Conservation (phyloP, 53 echinoderm and acorn worm species). For the Paelopatides confundens region DNA sequence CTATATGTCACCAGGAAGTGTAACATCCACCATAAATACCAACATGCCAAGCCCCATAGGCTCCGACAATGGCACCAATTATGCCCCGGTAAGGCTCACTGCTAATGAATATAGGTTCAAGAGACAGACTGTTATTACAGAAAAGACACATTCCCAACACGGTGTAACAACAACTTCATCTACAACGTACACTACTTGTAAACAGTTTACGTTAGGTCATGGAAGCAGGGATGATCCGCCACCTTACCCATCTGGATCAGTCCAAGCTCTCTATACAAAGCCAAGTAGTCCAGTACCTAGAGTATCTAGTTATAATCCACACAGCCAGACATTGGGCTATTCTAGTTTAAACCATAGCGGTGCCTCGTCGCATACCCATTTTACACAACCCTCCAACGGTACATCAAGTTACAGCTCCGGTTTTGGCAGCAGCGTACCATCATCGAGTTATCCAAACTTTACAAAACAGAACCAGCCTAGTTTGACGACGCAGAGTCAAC, state of each 20-base stretch:
- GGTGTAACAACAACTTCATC: slow-evolving; percentile 71
- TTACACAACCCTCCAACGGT: neutral
- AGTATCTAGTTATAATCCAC: neutral
- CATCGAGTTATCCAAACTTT: slow-evolving; percentile 49
- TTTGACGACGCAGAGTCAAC: slow-evolving; percentile 31
- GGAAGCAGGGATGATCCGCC: slow-evolving; percentile 31
- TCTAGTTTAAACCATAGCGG: neutral
- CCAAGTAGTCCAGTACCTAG: neutral
- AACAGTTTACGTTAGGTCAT: slow-evolving; percentile 33
- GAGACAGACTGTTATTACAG: slow-evolving; percentile 62
- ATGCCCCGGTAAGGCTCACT: slow-evolving; percentile 41
- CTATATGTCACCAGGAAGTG: slow-evolving; percentile 47
- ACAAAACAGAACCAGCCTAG: slow-evolving; percentile 48
- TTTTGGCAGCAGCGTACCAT: neutral
- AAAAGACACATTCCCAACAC: slow-evolving; percentile 68
- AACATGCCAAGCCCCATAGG: slow-evolving; percentile 51
- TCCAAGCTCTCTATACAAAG: neutral
- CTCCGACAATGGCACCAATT: neutral
- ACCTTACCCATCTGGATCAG: slow-evolving; percentile 24
- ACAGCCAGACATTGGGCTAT: neutral
- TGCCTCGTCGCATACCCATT: neutral
- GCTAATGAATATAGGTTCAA: slow-evolving; percentile 63
- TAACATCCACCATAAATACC: neutral
- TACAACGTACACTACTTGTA: slow-evolving; percentile 63
- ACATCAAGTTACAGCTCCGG: neutral